phyloP scores from a whole-genome alignment of 1,140 invertebrate species.

The Penaeus chinensis region DNA sequence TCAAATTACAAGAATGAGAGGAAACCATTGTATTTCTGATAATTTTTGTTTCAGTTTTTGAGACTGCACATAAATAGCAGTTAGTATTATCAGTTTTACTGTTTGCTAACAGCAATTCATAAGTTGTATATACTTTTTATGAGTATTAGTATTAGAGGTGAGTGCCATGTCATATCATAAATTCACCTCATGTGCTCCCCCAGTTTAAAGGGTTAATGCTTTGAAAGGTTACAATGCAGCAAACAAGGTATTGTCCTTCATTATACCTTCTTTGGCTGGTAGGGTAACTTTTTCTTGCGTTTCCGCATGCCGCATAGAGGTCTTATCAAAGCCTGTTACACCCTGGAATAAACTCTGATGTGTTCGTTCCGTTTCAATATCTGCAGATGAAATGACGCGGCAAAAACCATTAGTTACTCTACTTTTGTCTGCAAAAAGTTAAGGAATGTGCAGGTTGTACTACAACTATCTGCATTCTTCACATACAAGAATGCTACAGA shows the following conservation, averaged over 20 bases:
- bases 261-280: constrained; percentile 93
- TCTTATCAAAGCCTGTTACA: constrained; percentile 67
- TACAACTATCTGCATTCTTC: not conserved
- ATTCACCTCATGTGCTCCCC: not conserved
- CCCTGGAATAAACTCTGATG: constrained; percentile 67
- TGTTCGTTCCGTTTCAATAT: constrained; percentile 67
- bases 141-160: not conserved
- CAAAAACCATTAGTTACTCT: not conserved
- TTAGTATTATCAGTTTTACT: no score
- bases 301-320: constrained; percentile 77
- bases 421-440: not conserved
- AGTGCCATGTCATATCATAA: not conserved
- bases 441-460: constrained; percentile 13
- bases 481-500: not conserved
- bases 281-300: constrained; percentile 93
- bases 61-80: no score
- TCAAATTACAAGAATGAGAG: no score
- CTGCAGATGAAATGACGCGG: constrained; percentile 57
- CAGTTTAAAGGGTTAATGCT: no score
- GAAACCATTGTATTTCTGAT: no score
- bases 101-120: no score
- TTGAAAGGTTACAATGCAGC: no score
- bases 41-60: no score
- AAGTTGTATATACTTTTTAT: no score
- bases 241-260: not conserved